Evolutionary conservation across 2,888 invertebrate species (phyloP), one percentile per base, ranked within the genome.

Genomic region (Drepana falcataria): DNA sequence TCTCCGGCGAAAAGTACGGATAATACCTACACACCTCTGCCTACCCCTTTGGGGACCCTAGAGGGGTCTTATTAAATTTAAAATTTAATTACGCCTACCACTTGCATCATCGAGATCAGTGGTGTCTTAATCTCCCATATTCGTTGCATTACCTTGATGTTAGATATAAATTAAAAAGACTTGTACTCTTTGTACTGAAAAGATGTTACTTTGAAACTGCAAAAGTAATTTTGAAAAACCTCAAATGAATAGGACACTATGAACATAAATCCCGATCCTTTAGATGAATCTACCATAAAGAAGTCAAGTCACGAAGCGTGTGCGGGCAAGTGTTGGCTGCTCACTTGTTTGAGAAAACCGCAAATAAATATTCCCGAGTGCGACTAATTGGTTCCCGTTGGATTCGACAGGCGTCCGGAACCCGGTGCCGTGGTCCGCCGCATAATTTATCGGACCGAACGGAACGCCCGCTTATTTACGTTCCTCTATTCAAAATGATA

Each of bases 311-410:
- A 80, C 79, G 77, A 69, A 73, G 69, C 69, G 70, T 65, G 65
- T 69, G 69, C 64, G 68, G 69, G 66, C 70, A 70, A 77, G 81
- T 79, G 81, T 80, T 74, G 73, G 79, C 72, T 69, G 75, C 72
- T 75, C 80, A 77, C 81, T 84, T 85, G 81, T 85, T 85, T 79
- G 80, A 81, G 82, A 77, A 77, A 80, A 83, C 87, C 85, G 84
- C 88, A 87, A 87, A 89, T 89, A 90, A 89, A 89, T 89, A 89
- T 87, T 82, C 83, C 75, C 75, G 75, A 77, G 77, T 71, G 73
- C 80, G 85, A 89, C 89, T 89, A 90, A 90, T 90, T 88, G 87
- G 88, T 86, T 84, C 83, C 84, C 83, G 85, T 81, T 83, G 85
- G 85, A 83, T 81, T 85, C 84, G 85, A 85, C 87, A 83, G 83